Percentiles rank a stretch among this genome's conserved stretches.
Conservation (phyloP, 2,113 vertebrate species). For the Aegypius monachus region DNA sequence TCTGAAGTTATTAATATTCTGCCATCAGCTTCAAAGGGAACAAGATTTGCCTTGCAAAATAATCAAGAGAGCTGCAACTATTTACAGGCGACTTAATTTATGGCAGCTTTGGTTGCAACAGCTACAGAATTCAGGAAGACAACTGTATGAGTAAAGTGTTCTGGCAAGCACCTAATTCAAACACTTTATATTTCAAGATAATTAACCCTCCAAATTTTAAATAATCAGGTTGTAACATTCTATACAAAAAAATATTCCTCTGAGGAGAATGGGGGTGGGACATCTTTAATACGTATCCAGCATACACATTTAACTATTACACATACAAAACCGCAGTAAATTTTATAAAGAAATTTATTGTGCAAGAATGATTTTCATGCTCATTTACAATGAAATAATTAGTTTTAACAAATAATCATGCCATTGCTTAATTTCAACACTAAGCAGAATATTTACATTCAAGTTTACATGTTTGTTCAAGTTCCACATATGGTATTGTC, state of each 20-base stretch:
- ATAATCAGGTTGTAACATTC: neutral
- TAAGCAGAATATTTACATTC: constrained; percentile 85
- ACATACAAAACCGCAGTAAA: neutral
- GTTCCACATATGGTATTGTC: constrained; percentile 40
- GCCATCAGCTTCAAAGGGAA: neutral
- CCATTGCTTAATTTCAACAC: constrained; percentile 70
- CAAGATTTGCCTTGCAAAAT: neutral
- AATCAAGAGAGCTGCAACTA: neutral
- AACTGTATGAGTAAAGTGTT: neutral
- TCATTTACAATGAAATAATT: constrained; percentile 72
- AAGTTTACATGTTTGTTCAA: constrained; percentile 79
- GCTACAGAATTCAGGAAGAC: neutral
- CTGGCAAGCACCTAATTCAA: neutral
- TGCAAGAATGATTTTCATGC: constrained; percentile 73
- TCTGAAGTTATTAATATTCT: neutral
- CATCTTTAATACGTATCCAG: neutral
- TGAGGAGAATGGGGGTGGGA: neutral
- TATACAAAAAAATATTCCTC: neutral
- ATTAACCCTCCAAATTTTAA: neutral
- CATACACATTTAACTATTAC: neutral
- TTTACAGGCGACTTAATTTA: neutral
- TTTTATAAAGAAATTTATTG: constrained; percentile 77
- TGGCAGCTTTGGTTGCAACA: neutral
- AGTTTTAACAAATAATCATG: constrained; percentile 72
- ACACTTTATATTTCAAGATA: neutral